Base-by-base conservation (phyloP, 2,113 vertebrate genomes). In the Rhagologus leucostigma region DNA sequence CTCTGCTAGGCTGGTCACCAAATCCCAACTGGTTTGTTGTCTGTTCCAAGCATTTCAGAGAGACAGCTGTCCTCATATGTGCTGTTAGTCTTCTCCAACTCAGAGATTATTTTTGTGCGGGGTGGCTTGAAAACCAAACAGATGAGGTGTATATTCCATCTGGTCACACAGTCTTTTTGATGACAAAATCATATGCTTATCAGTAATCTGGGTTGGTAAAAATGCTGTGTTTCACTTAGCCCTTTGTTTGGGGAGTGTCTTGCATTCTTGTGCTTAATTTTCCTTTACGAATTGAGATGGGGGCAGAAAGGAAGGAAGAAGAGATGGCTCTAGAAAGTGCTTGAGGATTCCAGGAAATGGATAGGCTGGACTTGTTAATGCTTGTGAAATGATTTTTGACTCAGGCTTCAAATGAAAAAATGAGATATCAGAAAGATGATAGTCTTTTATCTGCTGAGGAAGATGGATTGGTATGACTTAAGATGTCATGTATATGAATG, bases 401-500 rank as follows among this genome's bases (percentile, higher is more conserved):
- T 90, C 84, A 95, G 93, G 63, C 76, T 96, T 97, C 68, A 96
- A 94, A 96, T 97, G 33, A 92, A 78, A 97, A 96, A 96, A 91
- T 84, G 91, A 96, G 90, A 74, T 95, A 81, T 94, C 96, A 95
- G 97, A 97, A 97, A 83, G 83, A 96, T 94, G 80, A 87, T 96
- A 96, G 93, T 94, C 76, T 96, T 90, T 93, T 84, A 93, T 97
- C 81, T 94, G 77, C 96, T 97, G 96, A 96, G 70, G 62, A 95
- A 97, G 96, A 97, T 94, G 88, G 97, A 98, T 97, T 79, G 86
- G 32, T 96, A 96, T 98, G 97, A 97, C 95, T 98, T 78, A 90
- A 95, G 77, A 84, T 97, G 96, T 97, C 97, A 93, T 86, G 84
- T 96, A 77, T 97, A 97, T 97, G 96, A 97, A 96, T 97, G 76